A percentile compares a stretch with the other conserved stretches of the same genome.
These are phyloP conservation scores for Oryzias curvinotus DNA, from an alignment of 2,113 vertebrate species.

Conservation along the genomic window DNA sequence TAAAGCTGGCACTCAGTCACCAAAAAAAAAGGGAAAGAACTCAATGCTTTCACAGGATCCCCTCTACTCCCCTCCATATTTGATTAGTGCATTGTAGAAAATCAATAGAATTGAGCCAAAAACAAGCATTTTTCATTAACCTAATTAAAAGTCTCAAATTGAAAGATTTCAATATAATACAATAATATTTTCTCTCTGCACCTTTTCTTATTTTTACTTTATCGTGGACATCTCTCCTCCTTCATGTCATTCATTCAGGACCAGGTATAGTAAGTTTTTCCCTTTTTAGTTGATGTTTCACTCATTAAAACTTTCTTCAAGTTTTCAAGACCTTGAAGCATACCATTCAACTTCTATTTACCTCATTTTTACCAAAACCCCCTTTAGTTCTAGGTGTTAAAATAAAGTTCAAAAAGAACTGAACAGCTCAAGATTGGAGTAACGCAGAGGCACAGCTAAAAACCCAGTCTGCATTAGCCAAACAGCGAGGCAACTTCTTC, in stretches of 20 bases:
- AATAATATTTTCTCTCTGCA: no score
- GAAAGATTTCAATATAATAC: constrained; percentile 22
- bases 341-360: constrained; percentile 33
- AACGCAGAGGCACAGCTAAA: not conserved
- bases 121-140: constrained; percentile 45
- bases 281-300: not conserved
- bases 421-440: not conserved
- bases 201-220: no score
- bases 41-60: constrained; percentile 29
- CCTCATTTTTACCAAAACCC: constrained; percentile 24
- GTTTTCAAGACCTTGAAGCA: constrained; percentile 20
- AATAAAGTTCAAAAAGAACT: constrained; percentile 6
- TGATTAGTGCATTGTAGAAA: constrained; percentile 52
- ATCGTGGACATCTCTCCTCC: no score
- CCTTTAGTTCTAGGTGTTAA: constrained; percentile 18
- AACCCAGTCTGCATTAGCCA: constrained; percentile 4
- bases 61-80: constrained; percentile 43
- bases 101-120: constrained; percentile 40
- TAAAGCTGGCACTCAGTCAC: constrained; percentile 66
- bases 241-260: no score
- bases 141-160: constrained; percentile 50
- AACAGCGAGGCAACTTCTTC: constrained; percentile 6
- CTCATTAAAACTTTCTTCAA: constrained; percentile 60
- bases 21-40: constrained; percentile 26
- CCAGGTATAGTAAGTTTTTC: no score